Evolutionary conservation across 2,797 vertebrate species (phyloP).

Genomic region (Anabas testudineus): DNA sequence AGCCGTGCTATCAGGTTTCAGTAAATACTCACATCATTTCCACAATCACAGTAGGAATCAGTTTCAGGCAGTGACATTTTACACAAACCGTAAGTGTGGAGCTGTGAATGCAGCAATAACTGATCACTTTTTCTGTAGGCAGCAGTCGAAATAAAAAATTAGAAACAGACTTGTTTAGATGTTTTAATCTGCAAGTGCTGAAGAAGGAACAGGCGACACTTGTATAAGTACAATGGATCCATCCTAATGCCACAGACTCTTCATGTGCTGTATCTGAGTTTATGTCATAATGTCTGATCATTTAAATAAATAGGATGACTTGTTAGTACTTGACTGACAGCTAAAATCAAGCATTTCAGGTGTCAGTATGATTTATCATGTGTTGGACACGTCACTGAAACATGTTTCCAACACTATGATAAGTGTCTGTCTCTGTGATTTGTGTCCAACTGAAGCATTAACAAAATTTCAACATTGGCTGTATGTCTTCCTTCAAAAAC

Average conservation of each 20-base stretch:
- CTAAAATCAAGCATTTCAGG: neutral
- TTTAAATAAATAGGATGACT: neutral
- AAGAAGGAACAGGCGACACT: neutral
- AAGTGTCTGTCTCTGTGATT: constrained; percentile 19
- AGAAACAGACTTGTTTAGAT: neutral
- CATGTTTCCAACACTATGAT: neutral
- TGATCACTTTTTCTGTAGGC: neutral
- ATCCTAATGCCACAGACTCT: neutral
- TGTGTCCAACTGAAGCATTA: constrained; percentile 42
- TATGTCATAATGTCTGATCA: neutral
- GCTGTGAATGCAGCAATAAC: neutral
- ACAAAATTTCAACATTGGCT: constrained; percentile 46
- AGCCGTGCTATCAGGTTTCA: constrained; percentile 51
- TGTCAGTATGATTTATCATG: constrained; percentile 3
- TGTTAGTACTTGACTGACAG: too few species aligned
- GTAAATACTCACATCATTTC: constrained; percentile 39
- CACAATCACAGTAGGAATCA: constrained; percentile 11
- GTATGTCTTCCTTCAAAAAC: neutral
- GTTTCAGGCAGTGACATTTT: constrained; percentile 2
- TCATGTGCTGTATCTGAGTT: neutral
- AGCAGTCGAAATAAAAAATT: neutral
- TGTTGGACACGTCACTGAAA: neutral
- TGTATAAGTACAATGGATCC: neutral
- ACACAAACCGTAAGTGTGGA: too few species aligned
- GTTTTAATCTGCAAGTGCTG: neutral